Base-by-base conservation (phyloP, 1,140 invertebrate genomes). In the Galleria mellonella region DNA sequence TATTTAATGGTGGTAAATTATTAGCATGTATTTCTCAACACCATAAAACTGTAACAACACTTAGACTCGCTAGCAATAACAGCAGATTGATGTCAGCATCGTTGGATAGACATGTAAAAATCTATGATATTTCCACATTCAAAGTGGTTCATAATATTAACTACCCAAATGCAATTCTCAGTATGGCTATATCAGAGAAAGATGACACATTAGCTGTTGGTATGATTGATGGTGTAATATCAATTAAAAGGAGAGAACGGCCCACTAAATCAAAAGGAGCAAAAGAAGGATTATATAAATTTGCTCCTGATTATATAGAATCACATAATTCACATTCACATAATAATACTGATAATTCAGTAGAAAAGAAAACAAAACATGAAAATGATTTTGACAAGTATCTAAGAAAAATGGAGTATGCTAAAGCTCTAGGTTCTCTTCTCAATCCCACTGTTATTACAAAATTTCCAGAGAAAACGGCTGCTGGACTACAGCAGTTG, bases 71-170 rank as follows among this genome's bases (percentile, higher is more conserved):
- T 12, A 94, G 91, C 13, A 91, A 96, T 70, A 93, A 92, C 14
- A 92, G 91, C 45, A 89, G 94, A 62, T 86, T 99, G 29, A 70
- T 99, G 51, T 98, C 97, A 6, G 96, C 92, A 4, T 97, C 96
- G 1, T 86, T 99, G 32, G 98, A 99, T 72, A 90, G 94, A 58
- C 96, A 98, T 87, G 93, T 99, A 0, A 98, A 98, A 88, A 92
- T 99, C 55, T 98, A 97, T 83, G 94, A 98, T 75, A 88, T 96
- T 35, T 89, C 91, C 42, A 93, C 92, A 0, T 98, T 96, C 71
- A 93, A 96, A 87, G 89, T 93, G 1, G 92, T 98, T 8, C 94
- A 98, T 63, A 94, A 94, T 9, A 87, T 98, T 13, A 93, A 95
- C 69, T 98, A 95, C 79, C 93, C 97, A 5, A 97, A 97, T 87